Conservation (phyloP, 2,113 vertebrate species). For the Pseudonaja textilis region DNA sequence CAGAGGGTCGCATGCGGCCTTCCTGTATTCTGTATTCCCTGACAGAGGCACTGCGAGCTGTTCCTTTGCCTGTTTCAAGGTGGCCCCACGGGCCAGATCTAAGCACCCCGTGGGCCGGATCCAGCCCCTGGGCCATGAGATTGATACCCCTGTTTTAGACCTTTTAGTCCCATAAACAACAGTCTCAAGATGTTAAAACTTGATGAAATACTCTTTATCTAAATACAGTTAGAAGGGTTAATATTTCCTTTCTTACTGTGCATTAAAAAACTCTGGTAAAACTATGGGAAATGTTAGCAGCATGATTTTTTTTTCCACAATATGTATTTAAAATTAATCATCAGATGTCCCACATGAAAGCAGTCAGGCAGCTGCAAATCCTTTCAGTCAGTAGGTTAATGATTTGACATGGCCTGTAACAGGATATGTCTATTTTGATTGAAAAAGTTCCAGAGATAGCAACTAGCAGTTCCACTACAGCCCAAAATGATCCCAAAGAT, state of each 20-base stretch:
- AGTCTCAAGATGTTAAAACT: slow-evolving; percentile 5
- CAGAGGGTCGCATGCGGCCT: no score
- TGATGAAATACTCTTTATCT: slow-evolving; percentile 29
- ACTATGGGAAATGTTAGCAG: slow-evolving; percentile 43
- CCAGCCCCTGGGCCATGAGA: no score
- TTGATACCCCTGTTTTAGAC: neutral
- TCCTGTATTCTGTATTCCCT: no score
- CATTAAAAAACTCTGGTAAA: slow-evolving; percentile 62
- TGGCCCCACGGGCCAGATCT: rapidly evolving
- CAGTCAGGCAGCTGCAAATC: slow-evolving; percentile 56
- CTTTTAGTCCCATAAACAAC: neutral
- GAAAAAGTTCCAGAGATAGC: slow-evolving; percentile 59
- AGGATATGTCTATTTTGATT: slow-evolving; percentile 45
- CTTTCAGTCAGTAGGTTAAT: slow-evolving; percentile 52
- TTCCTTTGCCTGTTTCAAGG: no score
- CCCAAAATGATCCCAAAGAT: neutral
- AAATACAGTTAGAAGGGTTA: slow-evolving; percentile 3
- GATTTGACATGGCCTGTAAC: slow-evolving; percentile 49
- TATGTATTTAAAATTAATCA: slow-evolving; percentile 63
- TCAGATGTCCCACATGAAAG: slow-evolving; percentile 58
- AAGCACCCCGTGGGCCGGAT: no score
- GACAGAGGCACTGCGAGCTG: no score
- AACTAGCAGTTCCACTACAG: slow-evolving; percentile 39
- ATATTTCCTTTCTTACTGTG: slow-evolving; percentile 47
- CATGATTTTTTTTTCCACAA: slow-evolving; percentile 60